Percentiles rank a stretch among this genome's conserved stretches.
These are phyloP conservation scores for Alexandromys fortis DNA, from an alignment of 2,113 vertebrate species.

Conservation along the genomic window DNA sequence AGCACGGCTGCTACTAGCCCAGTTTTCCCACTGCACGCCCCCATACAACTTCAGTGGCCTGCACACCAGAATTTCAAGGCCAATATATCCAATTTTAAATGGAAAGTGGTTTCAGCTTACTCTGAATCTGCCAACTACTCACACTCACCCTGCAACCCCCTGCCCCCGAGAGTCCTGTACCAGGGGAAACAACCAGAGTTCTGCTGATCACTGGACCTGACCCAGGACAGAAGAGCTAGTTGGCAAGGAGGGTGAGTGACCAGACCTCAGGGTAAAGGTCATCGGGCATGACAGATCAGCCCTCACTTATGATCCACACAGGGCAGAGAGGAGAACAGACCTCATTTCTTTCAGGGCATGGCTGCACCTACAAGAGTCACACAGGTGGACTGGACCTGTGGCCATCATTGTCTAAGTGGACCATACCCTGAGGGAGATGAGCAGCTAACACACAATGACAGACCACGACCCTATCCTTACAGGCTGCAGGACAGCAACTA, in stretches of 20 bases:
- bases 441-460: neutral
- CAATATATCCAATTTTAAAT: neutral
- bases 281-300: too few species aligned
- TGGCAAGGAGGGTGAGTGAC: neutral
- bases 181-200: neutral
- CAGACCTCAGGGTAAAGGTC: neutral
- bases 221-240: neutral
- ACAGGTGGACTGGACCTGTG: neutral
- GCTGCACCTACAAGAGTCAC: neutral
- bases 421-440: neutral
- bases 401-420: neutral
- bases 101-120: neutral
- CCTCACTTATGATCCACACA: neutral
- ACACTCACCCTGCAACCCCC: neutral
- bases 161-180: neutral
- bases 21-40: rapidly evolving
- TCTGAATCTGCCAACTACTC: neutral
- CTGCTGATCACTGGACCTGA: neutral
- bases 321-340: neutral
- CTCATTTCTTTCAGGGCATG: neutral
- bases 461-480: neutral
- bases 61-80: too few species aligned
- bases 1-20: neutral
- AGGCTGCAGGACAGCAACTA: neutral
- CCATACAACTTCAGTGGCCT: too few species aligned